Evolutionary conservation across 1,140 invertebrate genomes (phyloP).

Genomic region (Caenorhabditis inopinata): DNA sequence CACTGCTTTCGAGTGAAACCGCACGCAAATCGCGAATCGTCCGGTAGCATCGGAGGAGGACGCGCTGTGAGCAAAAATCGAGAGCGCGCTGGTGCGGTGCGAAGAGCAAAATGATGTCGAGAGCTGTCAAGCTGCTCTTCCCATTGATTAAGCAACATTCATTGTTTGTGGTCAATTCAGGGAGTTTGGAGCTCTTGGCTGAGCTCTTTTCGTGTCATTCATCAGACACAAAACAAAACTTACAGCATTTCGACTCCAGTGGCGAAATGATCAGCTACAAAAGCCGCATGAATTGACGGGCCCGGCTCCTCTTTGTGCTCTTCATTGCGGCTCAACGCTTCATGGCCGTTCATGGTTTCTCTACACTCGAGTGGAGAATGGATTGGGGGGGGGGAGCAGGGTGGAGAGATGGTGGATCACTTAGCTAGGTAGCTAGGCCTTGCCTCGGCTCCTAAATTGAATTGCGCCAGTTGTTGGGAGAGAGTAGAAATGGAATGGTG

Average conservation of each 20-base stretch:
- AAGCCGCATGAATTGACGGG: not conserved
- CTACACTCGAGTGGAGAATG: not conserved
- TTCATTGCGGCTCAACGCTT: not conserved
- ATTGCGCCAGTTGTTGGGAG: not conserved
- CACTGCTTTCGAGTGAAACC: not conserved
- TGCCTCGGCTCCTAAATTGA: not conserved
- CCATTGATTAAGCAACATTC: not conserved
- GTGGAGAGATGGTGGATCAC: not conserved
- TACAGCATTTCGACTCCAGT: constrained; percentile 11
- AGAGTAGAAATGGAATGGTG: too few relatives aligned
- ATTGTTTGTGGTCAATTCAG: too few relatives aligned
- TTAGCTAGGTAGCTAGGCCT: too few relatives aligned
- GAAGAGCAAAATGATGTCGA: not conserved
- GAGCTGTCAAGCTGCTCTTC: not conserved
- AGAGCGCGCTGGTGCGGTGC: too few relatives aligned
- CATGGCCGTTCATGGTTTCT: not conserved
- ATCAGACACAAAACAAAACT: not conserved
- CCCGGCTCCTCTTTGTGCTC: not conserved
- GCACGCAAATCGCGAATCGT: constrained; percentile 4
- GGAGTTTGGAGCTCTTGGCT: too few relatives aligned
- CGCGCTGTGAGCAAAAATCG: not conserved
- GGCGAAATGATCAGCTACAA: not conserved
- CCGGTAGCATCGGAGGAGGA: not conserved
- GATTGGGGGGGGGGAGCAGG: not conserved
- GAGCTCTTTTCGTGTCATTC: too few relatives aligned